These are phyloP conservation scores for Zosterops borbonicus DNA, from an alignment of 2,113 vertebrate species.

Conservation along the genomic window DNA sequence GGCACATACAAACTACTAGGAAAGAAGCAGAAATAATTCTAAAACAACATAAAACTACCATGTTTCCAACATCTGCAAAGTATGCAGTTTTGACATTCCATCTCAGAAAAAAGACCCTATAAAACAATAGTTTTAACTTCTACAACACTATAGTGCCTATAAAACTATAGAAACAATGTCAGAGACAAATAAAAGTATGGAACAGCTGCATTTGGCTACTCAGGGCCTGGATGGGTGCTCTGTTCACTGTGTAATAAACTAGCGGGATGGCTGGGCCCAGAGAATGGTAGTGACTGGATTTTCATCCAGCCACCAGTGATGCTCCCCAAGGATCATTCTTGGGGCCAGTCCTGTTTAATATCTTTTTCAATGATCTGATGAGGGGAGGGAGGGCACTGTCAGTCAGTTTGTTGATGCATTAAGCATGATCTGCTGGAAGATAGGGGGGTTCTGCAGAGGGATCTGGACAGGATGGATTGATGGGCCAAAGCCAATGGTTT, in stretches of 20 bases:
- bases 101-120: not conserved
- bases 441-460: not conserved
- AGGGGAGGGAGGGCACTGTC: fast-evolving
- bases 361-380: not conserved
- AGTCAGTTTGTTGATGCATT: not conserved
- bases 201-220: not conserved
- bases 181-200: not conserved
- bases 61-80: not conserved
- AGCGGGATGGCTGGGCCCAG: not conserved
- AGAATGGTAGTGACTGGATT: not conserved
- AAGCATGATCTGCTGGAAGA: not conserved
- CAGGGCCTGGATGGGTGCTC: no score
- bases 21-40: not conserved
- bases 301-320: not conserved
- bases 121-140: not conserved
- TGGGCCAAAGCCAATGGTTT: not conserved
- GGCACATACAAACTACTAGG: not conserved
- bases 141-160: not conserved
- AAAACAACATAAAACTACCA: not conserved
- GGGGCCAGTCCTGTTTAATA: not conserved
- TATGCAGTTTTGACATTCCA: not conserved
- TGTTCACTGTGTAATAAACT: not conserved
- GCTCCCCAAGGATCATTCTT: no score
- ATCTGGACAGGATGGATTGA: not conserved
- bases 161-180: not conserved